phyloP scores from a whole-genome alignment of 1,140 invertebrate genomes.

The Physella acuta region DNA sequence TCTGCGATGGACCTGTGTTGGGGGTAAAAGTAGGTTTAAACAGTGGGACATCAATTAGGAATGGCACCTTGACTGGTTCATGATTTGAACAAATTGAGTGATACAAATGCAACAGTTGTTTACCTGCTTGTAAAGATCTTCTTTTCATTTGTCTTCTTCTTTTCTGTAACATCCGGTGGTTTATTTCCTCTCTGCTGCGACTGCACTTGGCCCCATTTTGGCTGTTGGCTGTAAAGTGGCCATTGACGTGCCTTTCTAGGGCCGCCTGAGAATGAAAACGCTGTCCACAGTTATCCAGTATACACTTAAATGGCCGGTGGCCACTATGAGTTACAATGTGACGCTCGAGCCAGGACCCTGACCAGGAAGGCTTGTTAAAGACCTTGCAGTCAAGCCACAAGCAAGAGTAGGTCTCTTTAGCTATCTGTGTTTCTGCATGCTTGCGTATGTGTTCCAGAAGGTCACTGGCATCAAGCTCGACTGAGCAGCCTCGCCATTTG shows the following conservation, averaged over 20 bases:
- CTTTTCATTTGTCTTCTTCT: slow-evolving; percentile 76
- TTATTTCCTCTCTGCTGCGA: slow-evolving; percentile 61
- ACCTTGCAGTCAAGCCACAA: slow-evolving; percentile 93
- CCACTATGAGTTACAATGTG: slow-evolving; percentile 90
- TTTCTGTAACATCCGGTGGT: slow-evolving; percentile 75
- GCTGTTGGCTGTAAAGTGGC: slow-evolving; percentile 74
- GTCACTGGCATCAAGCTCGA: slow-evolving; percentile 73
- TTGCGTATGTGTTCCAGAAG: slow-evolving; percentile 86
- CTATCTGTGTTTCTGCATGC: slow-evolving; percentile 82
- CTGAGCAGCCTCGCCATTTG: slow-evolving; percentile 80
- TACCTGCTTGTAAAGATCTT: slow-evolving; percentile 68
- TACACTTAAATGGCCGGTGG: slow-evolving; percentile 88
- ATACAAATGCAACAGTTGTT: slow-evolving; percentile 19
- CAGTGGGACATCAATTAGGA: no score
- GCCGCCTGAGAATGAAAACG: slow-evolving; percentile 88
- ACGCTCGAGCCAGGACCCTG: slow-evolving; percentile 86
- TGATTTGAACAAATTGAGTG: no score
- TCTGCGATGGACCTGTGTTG: no score
- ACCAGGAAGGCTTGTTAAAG: slow-evolving; percentile 86
- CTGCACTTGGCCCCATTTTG: slow-evolving; percentile 41
- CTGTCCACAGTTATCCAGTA: slow-evolving; percentile 87
- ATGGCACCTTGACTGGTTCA: no score
- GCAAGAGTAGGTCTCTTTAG: slow-evolving; percentile 81
- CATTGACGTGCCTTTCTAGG: slow-evolving; percentile 88
- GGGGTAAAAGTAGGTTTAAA: no score